A percentile compares a stretch with the other conserved stretches of the same genome.
Evolutionary conservation across 1,140 invertebrate species (phyloP).

Genomic region (Acyrthosiphon pisum): DNA sequence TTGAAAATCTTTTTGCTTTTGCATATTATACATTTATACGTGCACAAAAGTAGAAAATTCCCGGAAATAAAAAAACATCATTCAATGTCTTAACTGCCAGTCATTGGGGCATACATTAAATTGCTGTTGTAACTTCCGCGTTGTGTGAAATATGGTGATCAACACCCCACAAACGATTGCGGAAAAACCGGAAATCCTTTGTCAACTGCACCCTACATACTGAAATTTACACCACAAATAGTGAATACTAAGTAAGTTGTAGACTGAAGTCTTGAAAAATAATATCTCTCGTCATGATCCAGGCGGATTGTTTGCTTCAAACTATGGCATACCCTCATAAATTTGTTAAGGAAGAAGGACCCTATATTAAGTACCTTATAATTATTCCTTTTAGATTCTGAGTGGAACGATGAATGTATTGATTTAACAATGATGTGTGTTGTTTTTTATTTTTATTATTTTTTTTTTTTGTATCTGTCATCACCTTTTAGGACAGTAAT

Average conservation of each 20-base stretch:
- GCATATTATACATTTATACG: background rate
- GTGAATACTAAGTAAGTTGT: background rate
- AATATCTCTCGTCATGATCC: background rate
- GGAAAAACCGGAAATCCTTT: background rate
- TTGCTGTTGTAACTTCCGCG: constrained; percentile 8
- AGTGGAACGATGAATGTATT: no score
- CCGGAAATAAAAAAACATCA: constrained; percentile 5
- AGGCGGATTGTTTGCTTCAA: background rate
- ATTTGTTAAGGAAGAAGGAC: background rate
- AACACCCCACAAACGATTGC: constrained; percentile 9
- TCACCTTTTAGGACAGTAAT: no score
- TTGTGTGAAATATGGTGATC: background rate
- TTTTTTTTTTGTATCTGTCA: no score
- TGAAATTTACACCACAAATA: background rate
- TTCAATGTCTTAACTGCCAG: constrained; percentile 29
- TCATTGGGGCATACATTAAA: background rate
- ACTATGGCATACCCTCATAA: background rate
- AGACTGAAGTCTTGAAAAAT: background rate
- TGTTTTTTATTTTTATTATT: no score
- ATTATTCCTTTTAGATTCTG: no score
- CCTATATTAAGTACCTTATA: background rate
- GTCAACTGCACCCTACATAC: background rate
- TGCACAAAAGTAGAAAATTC: background rate
- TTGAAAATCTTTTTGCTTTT: background rate
- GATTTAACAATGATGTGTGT: no score